These are phyloP conservation scores for Rotaria sp. DNA, from an alignment of 2,888 invertebrate genomes.

Conservation along the genomic window DNA sequence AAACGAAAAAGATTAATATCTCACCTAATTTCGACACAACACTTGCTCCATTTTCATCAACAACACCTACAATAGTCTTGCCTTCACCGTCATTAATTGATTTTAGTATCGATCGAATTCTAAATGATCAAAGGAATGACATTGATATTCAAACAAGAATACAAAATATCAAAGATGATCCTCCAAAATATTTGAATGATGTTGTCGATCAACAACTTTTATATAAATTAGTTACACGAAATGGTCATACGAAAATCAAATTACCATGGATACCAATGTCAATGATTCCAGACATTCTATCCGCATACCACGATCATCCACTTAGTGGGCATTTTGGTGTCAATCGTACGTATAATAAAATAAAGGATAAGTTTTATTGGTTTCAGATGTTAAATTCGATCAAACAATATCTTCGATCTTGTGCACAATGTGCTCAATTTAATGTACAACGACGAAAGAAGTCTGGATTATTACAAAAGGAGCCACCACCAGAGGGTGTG, in stretches of 20 bases:
- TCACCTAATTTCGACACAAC: too few relatives aligned
- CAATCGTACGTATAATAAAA: background rate
- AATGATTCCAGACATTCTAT: background rate
- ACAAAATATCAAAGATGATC: background rate
- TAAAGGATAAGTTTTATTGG: background rate
- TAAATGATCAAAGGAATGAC: background rate
- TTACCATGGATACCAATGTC: background rate
- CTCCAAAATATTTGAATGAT: background rate
- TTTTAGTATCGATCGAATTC: background rate
- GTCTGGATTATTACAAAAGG: background rate
- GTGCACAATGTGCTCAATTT: background rate
- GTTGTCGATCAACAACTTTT: background rate
- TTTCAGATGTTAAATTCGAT: background rate
- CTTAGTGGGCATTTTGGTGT: background rate
- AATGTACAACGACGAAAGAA: background rate
- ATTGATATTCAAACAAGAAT: background rate
- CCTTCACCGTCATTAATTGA: background rate
- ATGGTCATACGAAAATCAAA: background rate
- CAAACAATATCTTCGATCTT: background rate
- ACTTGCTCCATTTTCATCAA: background rate
- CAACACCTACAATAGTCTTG: background rate
- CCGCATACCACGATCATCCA: background rate
- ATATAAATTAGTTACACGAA: background rate
- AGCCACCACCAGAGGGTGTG: background rate
- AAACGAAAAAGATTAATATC: too few relatives aligned